Conservation (phyloP, 2,113 vertebrate species). For the Anguilla rostrata region DNA sequence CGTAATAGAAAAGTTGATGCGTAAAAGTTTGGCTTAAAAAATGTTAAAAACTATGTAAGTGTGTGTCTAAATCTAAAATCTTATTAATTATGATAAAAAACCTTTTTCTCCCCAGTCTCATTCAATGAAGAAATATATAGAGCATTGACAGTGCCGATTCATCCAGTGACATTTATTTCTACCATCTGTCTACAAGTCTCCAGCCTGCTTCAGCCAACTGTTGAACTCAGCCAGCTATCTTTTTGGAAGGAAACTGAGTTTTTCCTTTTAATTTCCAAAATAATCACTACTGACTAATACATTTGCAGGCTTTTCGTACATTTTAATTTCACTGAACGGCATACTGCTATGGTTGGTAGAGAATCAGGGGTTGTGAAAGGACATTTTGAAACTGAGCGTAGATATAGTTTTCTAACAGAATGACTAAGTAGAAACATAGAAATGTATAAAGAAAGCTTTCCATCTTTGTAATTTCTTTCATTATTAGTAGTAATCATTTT, state of each 20-base stretch:
- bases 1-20: not conserved
- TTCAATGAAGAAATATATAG: not conserved
- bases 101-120: not conserved
- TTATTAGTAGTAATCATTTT: not conserved
- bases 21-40: not conserved
- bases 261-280: not conserved
- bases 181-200: not conserved
- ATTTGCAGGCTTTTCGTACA: not conserved
- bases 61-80: not conserved
- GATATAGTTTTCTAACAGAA: not conserved
- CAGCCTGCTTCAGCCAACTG: not conserved
- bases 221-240: not conserved
- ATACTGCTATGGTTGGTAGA: not conserved
- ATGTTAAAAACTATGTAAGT: not conserved
- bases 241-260: slow-evolving; percentile 2
- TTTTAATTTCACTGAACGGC: not conserved
- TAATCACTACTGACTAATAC: not conserved
- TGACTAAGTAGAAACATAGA: not conserved
- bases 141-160: not conserved
- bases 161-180: not conserved
- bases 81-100: not conserved
- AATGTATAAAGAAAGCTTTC: not conserved
- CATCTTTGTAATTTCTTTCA: not conserved
- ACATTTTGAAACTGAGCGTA: not conserved
- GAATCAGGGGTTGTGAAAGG: not conserved